Evolutionary conservation across 1,140 invertebrate species (phyloP).

Genomic region (Drosophila sp.): DNA sequence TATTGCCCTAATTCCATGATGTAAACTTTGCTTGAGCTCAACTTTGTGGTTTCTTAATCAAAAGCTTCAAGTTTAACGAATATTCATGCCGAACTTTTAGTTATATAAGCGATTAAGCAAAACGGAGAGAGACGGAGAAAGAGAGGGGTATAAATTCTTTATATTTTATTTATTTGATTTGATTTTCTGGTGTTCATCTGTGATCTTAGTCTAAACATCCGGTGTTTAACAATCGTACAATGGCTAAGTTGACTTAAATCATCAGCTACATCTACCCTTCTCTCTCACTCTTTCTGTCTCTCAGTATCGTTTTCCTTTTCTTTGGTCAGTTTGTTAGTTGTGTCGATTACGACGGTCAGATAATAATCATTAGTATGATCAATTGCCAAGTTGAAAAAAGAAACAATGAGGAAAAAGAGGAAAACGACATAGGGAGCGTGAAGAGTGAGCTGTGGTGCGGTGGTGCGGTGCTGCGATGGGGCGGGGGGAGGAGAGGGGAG

Average conservation of each 20-base stretch:
- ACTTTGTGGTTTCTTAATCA: background rate
- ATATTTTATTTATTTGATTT: conserved; percentile 26
- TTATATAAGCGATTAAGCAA: conserved; percentile 1
- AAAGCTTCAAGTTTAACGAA: background rate
- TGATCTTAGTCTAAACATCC: conserved; percentile 71
- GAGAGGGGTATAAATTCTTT: conserved; percentile 3
- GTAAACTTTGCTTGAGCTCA: no score
- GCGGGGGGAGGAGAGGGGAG: background rate
- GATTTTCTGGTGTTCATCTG: conserved; percentile 32
- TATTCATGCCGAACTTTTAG: background rate
- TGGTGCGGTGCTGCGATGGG: no score
- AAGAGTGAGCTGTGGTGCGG: background rate
- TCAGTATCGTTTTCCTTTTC: background rate
- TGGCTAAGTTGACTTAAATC: conserved; percentile 75
- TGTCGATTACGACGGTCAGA: conserved; percentile 53
- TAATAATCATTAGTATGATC: conserved; percentile 81
- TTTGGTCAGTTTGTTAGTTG: conserved; percentile 33
- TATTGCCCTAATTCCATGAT: no score
- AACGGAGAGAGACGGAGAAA: background rate
- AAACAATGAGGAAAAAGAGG: conserved; percentile 17
- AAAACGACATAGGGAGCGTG: background rate
- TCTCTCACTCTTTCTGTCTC: conserved; percentile 1
- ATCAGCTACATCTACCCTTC: conserved; percentile 37
- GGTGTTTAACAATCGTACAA: conserved; percentile 67
- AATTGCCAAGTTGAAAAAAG: conserved; percentile 52